A percentile compares a stretch with the other conserved stretches of the same genome.
phyloP scores from a whole-genome alignment of 2,888 invertebrate genomes.

The Dusona sp. region DNA sequence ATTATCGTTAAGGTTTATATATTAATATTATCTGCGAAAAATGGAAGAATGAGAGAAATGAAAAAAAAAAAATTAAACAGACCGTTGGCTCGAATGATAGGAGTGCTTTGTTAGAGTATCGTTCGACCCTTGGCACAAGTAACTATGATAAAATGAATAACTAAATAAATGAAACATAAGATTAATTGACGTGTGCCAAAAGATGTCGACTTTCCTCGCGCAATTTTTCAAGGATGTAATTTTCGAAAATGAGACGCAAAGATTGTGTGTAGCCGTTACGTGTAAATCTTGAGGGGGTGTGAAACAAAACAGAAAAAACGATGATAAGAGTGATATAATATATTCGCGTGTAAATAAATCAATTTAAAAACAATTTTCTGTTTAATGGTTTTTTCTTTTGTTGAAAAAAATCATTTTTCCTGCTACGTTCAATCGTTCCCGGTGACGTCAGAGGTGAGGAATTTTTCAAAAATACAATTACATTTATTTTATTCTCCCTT shows the following conservation, averaged over 20 bases:
- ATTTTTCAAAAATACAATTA: not conserved
- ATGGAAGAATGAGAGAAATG: constrained; percentile 35
- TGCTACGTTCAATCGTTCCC: not conserved
- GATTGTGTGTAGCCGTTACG: constrained; percentile 79
- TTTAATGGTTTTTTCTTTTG: not conserved
- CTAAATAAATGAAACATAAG: constrained; percentile 13
- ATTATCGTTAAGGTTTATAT: constrained; percentile 63
- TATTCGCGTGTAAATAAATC: constrained; percentile 84
- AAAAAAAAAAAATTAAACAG: constrained; percentile 19
- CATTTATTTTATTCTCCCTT: not conserved
- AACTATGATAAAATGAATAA: not conserved
- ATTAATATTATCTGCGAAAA: constrained; percentile 57
- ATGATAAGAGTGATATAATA: constrained; percentile 82
- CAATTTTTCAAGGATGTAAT: constrained; percentile 35
- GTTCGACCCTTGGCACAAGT: constrained; percentile 37
- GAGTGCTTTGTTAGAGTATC: constrained; percentile 40
- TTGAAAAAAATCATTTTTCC: not conserved
- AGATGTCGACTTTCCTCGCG: constrained; percentile 46
- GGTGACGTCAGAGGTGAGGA: not conserved
- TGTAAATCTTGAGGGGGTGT: constrained; percentile 81
- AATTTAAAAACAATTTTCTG: constrained; percentile 76
- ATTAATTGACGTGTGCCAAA: constrained; percentile 24
- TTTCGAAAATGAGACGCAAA: constrained; percentile 67
- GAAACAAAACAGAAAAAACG: constrained; percentile 72
- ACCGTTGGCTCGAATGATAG: constrained; percentile 41